Evolutionary conservation across 2,113 vertebrate species (phyloP).

Genomic region (Syngnathus typhle): DNA sequence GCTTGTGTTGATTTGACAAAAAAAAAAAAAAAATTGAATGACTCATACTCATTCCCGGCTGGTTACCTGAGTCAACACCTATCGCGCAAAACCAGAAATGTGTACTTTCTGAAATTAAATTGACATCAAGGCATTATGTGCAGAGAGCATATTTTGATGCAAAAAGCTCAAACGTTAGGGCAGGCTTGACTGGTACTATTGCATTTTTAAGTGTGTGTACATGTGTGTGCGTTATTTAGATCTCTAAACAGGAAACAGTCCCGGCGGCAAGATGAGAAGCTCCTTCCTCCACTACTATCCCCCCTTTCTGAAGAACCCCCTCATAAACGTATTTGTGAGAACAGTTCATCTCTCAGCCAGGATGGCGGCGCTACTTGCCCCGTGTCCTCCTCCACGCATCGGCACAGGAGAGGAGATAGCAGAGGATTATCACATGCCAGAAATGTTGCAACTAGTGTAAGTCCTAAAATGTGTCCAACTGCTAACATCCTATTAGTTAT

Average conservation of each 20-base stretch:
- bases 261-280: conserved; percentile 82
- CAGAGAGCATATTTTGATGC: too few species aligned
- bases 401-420: conserved; percentile 81
- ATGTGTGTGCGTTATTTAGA: conserved; percentile 26
- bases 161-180: not conserved
- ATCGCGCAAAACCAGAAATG: not conserved
- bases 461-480: conserved; percentile 23
- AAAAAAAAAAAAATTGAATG: not conserved
- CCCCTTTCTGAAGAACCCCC: conserved; percentile 80
- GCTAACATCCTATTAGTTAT: not conserved
- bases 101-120: not conserved
- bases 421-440: conserved; percentile 76
- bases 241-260: conserved; percentile 78
- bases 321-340: conserved; percentile 71
- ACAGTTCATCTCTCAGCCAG: conserved; percentile 73
- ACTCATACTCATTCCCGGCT: not conserved
- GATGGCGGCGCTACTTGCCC: conserved; percentile 62
- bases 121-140: too few species aligned
- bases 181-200: not conserved
- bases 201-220: not conserved
- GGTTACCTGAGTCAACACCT: not conserved
- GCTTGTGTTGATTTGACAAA: too few species aligned
- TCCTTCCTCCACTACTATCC: conserved; percentile 87
- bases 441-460: conserved; percentile 71
- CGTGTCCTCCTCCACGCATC: conserved; percentile 62